These are phyloP conservation scores for Drosophila obscura DNA, from an alignment of 1,140 invertebrate species.

Conservation along the genomic window DNA sequence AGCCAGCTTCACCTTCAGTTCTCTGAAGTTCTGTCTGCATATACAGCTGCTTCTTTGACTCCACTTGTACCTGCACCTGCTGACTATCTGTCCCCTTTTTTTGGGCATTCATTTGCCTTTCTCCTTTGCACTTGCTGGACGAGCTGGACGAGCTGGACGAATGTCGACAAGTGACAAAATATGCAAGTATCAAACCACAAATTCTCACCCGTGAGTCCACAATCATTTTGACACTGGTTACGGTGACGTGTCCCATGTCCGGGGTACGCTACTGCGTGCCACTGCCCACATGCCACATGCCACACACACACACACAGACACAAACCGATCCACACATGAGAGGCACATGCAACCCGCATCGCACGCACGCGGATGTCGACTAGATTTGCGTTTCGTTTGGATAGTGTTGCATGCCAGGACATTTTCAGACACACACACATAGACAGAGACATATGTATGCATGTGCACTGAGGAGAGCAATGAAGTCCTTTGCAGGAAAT, in stretches of 20 bases:
- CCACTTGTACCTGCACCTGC: no score
- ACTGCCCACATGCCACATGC: constrained; percentile 24
- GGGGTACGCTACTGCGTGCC: background rate
- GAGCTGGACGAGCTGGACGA: constrained; percentile 8
- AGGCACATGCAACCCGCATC: no score
- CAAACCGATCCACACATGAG: no score
- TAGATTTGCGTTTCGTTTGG: constrained; percentile 70
- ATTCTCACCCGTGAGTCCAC: constrained; percentile 81
- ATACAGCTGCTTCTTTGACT: no score
- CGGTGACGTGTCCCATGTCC: constrained; percentile 30
- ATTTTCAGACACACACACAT: background rate
- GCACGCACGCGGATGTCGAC: constrained; percentile 32
- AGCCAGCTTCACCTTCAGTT: no score
- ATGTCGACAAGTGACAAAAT: constrained; percentile 78
- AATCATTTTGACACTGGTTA: constrained; percentile 82
- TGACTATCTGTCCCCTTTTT: background rate
- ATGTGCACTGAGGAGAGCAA: constrained; percentile 22
- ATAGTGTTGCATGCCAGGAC: constrained; percentile 65
- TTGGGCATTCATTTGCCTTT: background rate
- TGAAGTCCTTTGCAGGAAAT: constrained; percentile 73
- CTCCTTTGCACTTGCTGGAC: background rate
- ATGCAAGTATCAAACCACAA: constrained; percentile 82
- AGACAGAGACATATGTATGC: no score
- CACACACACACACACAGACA: background rate
- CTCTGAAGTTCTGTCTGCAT: no score